phyloP scores from a whole-genome alignment of 2,113 vertebrate species.

The Rhinopomastus cyanomelas region DNA sequence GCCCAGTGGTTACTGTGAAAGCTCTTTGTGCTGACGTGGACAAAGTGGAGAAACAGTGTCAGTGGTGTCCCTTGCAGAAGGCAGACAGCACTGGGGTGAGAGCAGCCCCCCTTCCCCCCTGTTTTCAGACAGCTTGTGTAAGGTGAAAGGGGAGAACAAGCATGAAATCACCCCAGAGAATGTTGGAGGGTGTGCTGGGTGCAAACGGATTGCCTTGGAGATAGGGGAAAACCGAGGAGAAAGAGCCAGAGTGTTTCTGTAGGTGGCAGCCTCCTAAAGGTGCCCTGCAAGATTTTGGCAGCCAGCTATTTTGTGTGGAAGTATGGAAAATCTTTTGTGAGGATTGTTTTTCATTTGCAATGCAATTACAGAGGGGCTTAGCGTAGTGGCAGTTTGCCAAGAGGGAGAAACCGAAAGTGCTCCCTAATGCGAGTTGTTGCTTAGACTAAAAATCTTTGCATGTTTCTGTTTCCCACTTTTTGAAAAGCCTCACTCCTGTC shows the following conservation, averaged over 20 bases:
- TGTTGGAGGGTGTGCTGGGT: fast-evolving
- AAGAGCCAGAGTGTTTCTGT: slow-evolving; percentile 1
- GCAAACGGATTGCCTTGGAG: neutral
- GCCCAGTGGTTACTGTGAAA: slow-evolving; percentile 30
- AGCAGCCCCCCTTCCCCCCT: fast-evolving
- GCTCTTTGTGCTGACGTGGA: slow-evolving; percentile 42
- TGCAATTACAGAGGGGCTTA: slow-evolving; percentile 35
- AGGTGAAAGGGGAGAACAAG: neutral
- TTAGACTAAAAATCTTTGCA: slow-evolving; percentile 15
- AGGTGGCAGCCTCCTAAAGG: slow-evolving; percentile 54
- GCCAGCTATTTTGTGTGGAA: slow-evolving; percentile 42
- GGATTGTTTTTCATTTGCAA: slow-evolving; percentile 43
- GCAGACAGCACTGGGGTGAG: neutral
- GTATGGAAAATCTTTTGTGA: slow-evolving; percentile 62
- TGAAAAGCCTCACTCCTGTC: neutral
- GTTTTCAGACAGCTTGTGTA: neutral
- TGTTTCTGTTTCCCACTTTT: slow-evolving; percentile 28
- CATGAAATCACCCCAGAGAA: neutral
- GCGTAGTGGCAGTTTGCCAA: slow-evolving; percentile 37
- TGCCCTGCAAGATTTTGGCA: slow-evolving; percentile 52
- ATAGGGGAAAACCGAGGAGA: neutral
- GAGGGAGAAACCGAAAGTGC: slow-evolving; percentile 46
- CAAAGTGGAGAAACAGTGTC: neutral
- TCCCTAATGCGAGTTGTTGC: slow-evolving; percentile 24
- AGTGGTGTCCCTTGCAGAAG: neutral